Evolutionary conservation across 2,797 vertebrate genomes (phyloP), one percentile per base, ranked within the genome.

Genomic region (Leptatherina wallacei): DNA sequence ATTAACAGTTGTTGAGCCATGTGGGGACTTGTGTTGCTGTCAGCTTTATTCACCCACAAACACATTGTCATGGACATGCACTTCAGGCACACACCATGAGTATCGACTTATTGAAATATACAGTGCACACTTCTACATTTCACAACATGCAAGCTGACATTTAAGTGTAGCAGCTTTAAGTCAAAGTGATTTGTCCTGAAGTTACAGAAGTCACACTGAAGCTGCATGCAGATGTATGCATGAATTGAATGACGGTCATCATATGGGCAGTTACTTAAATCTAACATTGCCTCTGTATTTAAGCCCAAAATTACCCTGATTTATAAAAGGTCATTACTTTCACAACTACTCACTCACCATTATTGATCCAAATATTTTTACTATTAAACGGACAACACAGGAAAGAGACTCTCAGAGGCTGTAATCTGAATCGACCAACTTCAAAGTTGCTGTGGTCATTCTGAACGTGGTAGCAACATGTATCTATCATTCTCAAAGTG

Each of bases 1-100:
- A 89, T 86, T 88, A 83, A 71, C 81, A 80, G 78, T 80, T 64
- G 78, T 70, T 77, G 80, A 85, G 69, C 69, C 78, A 75, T 79
- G 73, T 79, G 77, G 66, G 32, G 67, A 75, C 75, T 35, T 54
- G 63, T 83, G 78, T 60, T 69, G 70, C 85, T 85, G 88, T 90
- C 88, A 75, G 74, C 75, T 86, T 85, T 75, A 77, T 84, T 84
- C 83, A 80, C 69, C 57, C 78, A 59, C 73, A 73, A 75, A 78
- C 73, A 65, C 75, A 70, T 60, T 35, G 78, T 79, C 78, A 52
- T 57, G 40, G 62, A 55, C 64, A 3, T 27, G 49, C 42, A 51
- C 63, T 58, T 29, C 57, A 35, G 56, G 40, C 67, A 54, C 62
- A 68, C 44, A 40, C 56, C 63, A 52, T 20, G 30, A 52, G 36